Evolutionary conservation across 2,888 invertebrate genomes (phyloP).

Genomic region (Tiphia femorata): DNA sequence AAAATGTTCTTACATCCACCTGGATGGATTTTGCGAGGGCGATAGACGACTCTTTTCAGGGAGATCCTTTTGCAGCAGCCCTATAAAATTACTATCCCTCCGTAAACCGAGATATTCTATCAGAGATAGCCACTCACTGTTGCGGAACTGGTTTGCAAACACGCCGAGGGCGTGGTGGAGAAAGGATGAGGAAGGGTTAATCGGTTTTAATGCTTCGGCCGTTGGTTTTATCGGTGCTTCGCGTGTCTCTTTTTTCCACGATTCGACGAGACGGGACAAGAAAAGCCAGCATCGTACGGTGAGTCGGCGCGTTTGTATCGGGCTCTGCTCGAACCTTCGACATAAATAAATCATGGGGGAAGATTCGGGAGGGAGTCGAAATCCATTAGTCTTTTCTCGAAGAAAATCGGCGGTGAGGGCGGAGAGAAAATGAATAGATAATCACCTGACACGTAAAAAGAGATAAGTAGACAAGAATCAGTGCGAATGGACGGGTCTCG

Average conservation of each 20-base stretch:
- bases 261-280: not conserved
- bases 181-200: not conserved
- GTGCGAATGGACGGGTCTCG: no score
- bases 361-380: constrained; percentile 13
- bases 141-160: not conserved
- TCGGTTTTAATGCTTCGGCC: not conserved
- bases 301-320: not conserved
- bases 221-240: not conserved
- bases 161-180: not conserved
- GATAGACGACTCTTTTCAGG: no score
- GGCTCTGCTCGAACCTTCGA: constrained; percentile 5
- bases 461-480: no score
- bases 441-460: not conserved
- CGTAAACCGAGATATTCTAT: no score
- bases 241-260: not conserved
- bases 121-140: not conserved
- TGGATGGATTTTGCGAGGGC: no score
- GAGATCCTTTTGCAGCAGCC: no score
- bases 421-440: not conserved
- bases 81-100: no score
- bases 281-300: not conserved
- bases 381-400: constrained; percentile 23
- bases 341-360: constrained; percentile 35
- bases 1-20: no score
- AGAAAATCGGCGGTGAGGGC: not conserved